phyloP scores from a whole-genome alignment of 2,113 vertebrate genomes.

The Hepsetus odoe region DNA sequence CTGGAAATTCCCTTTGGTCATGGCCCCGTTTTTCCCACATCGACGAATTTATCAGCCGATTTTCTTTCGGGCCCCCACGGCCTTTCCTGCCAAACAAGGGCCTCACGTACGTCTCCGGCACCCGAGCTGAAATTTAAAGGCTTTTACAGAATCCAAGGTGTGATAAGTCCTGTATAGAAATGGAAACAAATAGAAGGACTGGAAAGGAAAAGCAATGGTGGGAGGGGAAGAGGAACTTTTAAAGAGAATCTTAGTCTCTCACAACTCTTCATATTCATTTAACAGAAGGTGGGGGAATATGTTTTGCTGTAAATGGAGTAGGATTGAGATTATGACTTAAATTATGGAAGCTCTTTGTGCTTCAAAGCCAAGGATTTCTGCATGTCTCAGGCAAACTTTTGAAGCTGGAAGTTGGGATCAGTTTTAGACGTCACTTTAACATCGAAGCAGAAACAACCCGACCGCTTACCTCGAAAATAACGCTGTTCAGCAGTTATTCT shows the following conservation, averaged over 20 bases:
- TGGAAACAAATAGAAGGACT: neutral
- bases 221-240: neutral
- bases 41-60: neutral
- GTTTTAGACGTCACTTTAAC: too few species aligned
- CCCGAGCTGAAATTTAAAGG: neutral
- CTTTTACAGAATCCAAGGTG: neutral
- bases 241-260: neutral
- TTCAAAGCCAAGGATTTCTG: too few species aligned
- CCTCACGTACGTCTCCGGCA: neutral
- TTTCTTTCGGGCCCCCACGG: conserved; percentile 33
- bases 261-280: neutral
- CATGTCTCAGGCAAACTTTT: too few species aligned
- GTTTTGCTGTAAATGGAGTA: too few species aligned
- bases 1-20: conserved; percentile 53
- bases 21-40: conserved; percentile 23
- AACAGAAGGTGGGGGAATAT: neutral
- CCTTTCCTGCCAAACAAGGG: neutral
- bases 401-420: too few species aligned
- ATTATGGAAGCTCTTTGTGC: too few species aligned
- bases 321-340: too few species aligned
- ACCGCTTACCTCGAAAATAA: too few species aligned
- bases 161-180: neutral
- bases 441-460: too few species aligned
- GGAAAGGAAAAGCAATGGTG: neutral
- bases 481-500: too few species aligned